Conservation (phyloP, 1,140 invertebrate genomes). For the Tetragnatha versicolor region DNA sequence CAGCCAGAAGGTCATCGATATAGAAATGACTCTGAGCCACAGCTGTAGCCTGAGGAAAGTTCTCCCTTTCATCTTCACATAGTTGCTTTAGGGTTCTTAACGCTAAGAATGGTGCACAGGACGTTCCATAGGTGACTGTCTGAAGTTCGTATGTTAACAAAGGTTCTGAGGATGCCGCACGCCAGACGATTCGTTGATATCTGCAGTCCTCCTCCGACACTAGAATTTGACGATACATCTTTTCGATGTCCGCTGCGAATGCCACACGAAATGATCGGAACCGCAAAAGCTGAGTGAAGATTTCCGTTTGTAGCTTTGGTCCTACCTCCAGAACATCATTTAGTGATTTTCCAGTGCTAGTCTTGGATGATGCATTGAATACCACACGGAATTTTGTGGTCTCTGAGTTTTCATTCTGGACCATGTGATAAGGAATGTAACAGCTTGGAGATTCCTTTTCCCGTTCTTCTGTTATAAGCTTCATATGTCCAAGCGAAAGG, state of each 20-base stretch:
- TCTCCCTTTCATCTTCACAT: slow-evolving; percentile 55
- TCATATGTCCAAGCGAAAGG: too few relatives aligned
- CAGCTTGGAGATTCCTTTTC: too few relatives aligned
- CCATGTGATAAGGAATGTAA: background rate
- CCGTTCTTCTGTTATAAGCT: too few relatives aligned
- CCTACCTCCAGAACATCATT: slow-evolving; percentile 61
- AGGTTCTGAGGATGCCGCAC: slow-evolving; percentile 57
- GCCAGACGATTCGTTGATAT: slow-evolving; percentile 65
- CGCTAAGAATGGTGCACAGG: slow-evolving; percentile 60
- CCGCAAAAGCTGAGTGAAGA: slow-evolving; percentile 57
- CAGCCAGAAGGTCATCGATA: slow-evolving; percentile 60
- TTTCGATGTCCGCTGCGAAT: slow-evolving; percentile 62
- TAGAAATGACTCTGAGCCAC: slow-evolving; percentile 56
- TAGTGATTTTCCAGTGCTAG: slow-evolving; percentile 57
- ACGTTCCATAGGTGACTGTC: slow-evolving; percentile 62
- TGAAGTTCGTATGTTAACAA: slow-evolving; percentile 60
- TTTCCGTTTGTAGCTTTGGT: slow-evolving; percentile 55
- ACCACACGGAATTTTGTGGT: slow-evolving; percentile 56
- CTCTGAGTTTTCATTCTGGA: background rate
- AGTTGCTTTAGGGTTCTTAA: slow-evolving; percentile 59
- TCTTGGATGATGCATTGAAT: slow-evolving; percentile 62
- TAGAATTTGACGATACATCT: slow-evolving; percentile 57
- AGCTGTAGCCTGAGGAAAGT: slow-evolving; percentile 55
- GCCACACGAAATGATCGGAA: slow-evolving; percentile 58
- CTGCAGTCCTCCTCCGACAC: background rate